Evolutionary conservation across 2,113 vertebrate species (phyloP).

Genomic region (Passerina amoena): DNA sequence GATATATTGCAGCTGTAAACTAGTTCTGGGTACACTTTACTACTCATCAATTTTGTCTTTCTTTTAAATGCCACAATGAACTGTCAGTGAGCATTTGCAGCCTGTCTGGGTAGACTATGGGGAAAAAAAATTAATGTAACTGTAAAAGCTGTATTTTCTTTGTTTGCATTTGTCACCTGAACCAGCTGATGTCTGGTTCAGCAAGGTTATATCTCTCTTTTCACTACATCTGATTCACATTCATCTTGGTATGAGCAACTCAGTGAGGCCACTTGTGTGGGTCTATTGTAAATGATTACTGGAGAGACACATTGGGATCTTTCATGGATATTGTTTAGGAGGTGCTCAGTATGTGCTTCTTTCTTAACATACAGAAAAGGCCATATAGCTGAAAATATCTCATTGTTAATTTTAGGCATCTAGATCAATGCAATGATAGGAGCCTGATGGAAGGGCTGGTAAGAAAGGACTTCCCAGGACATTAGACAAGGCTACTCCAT

Average conservation of each 20-base stretch:
- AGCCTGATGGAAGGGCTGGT: background rate
- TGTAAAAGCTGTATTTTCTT: constrained; percentile 2
- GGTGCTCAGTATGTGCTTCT: background rate
- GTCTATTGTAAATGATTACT: background rate
- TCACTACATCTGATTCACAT: background rate
- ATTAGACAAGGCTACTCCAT: background rate
- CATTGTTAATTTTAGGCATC: background rate
- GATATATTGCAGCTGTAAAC: constrained; percentile 17
- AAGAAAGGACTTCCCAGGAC: background rate
- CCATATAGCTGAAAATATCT: background rate
- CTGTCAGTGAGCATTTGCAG: background rate
- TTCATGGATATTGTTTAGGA: background rate
- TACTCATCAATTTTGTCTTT: constrained; percentile 3
- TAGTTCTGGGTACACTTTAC: background rate
- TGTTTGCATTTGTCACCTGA: background rate
- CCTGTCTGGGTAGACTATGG: background rate
- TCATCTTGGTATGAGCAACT: background rate
- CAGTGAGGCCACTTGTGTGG: background rate
- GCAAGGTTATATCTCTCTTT: background rate
- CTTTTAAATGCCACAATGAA: constrained; percentile 13
- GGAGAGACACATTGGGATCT: background rate
- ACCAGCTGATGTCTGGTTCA: background rate
- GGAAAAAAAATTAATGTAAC: background rate
- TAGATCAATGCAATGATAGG: background rate
- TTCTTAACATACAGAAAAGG: background rate